Conservation (phyloP, 2,888 invertebrate genomes). For the Eilema griseolum region DNA sequence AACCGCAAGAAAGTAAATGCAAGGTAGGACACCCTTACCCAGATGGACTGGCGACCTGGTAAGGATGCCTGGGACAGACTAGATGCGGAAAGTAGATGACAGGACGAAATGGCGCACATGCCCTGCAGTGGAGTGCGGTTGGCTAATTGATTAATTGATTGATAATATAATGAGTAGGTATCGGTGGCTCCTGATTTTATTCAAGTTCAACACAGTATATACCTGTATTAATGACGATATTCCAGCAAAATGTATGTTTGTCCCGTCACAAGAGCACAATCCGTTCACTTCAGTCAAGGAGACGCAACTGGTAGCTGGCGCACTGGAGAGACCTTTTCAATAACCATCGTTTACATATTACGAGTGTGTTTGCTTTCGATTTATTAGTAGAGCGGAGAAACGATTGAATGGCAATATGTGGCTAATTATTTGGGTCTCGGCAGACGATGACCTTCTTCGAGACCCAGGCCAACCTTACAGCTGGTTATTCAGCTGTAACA, state of each 20-base stretch:
- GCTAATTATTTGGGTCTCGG: background rate
- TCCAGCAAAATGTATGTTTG: background rate
- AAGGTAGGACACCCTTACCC: too few species aligned
- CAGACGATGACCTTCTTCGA: background rate
- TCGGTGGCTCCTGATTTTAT: background rate
- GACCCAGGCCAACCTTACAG: background rate
- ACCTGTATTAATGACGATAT: background rate
- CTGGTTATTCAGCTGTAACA: background rate
- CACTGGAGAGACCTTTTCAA: background rate
- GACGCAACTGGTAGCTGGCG: background rate
- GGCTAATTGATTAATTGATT: too few species aligned
- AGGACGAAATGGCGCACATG: too few species aligned
- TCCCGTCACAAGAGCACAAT: background rate
- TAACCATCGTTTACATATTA: background rate
- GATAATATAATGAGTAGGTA: too few species aligned
- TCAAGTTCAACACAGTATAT: background rate
- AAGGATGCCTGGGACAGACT: too few species aligned
- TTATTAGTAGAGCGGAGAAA: conserved; percentile 3
- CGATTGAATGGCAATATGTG: background rate
- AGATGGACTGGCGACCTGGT: too few species aligned
- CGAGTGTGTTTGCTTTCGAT: background rate
- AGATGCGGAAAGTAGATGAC: too few species aligned
- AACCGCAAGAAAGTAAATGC: too few species aligned
- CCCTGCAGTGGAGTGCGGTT: too few species aligned
- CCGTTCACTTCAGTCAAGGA: background rate